Evolutionary conservation across 2,888 invertebrate species (phyloP), one percentile per base, ranked within the genome.

Genomic region (Erannis defoliaria): DNA sequence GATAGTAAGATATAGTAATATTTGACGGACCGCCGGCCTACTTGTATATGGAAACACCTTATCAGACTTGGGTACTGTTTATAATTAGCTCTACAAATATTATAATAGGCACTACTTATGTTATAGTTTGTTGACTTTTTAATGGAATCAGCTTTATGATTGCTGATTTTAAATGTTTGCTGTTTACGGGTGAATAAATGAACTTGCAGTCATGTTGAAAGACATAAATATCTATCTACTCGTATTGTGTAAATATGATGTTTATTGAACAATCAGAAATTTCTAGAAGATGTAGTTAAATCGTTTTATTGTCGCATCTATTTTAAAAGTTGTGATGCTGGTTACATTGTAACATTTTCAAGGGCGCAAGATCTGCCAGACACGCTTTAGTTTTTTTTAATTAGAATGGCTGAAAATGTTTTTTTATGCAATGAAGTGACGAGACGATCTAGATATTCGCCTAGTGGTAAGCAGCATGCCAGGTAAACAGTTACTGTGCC

Each of bases 1-100:
- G 14, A 10, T 18, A 42, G 21, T 19, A 12, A 45, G 31, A 23
- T 2, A 18, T 19, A 14, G 10, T n/a, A n/a, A 6, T 31, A 1
- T 42, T 42, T 54, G 31, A 48, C 53, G n/a, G 40, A n/a, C 48
- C 6, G 31, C 31, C 53, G 48, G 33, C 62, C 53, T 53, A 56
- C 46, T 48, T 56, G 53, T n/a, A 14, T n/a, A n/a, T n/a, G n/a
- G 40, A 40, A 19, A 48, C 51, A 12, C 26, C 46, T 62, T 62
- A 62, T 62, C 62, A 48, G 40, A 16, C 14, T 23, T 26, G 8
- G 8, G 6, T 38, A 37, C 21, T 48, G 40, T 51, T 51, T 45
- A 51, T 29, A 46, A 5, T 31, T 31, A 18, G 12, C 31, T 46
- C 46, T 31, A 46, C 31, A 46, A 46, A 31, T 31, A 46, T 2